phyloP scores from a whole-genome alignment of 2,888 invertebrate genomes.

The Kuschelorhynchus macadamiae region DNA sequence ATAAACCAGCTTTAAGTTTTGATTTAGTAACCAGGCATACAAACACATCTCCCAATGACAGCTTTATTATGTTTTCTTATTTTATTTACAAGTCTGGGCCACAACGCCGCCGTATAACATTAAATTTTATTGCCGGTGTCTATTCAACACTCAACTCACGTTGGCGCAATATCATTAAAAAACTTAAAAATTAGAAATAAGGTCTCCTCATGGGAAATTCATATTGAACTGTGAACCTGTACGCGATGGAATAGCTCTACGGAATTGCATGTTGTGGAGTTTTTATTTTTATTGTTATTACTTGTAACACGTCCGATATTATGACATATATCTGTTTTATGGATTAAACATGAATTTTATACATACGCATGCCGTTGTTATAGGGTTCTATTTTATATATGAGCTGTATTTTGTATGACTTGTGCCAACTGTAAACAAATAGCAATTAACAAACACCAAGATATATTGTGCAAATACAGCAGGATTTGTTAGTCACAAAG shows the following conservation, averaged over 20 bases:
- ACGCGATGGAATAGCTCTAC: slow-evolving; percentile 4
- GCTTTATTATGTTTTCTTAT: not conserved
- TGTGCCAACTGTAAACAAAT: too few relatives aligned
- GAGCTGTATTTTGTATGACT: too few relatives aligned
- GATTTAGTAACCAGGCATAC: too few relatives aligned
- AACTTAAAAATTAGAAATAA: slow-evolving; percentile 11
- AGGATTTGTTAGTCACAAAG: too few relatives aligned
- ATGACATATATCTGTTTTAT: not conserved
- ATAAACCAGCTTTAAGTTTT: too few relatives aligned
- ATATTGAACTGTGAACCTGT: slow-evolving; percentile 13
- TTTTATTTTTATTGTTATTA: slow-evolving; percentile 9
- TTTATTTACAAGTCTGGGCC: not conserved
- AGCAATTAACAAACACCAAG: too few relatives aligned
- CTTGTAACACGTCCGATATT: not conserved
- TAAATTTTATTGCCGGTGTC: slow-evolving; percentile 16
- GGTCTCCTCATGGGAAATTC: slow-evolving; percentile 16
- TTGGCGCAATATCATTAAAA: slow-evolving; percentile 1
- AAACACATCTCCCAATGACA: too few relatives aligned
- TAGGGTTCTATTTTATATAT: too few relatives aligned
- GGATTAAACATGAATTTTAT: too few relatives aligned
- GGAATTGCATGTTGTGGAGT: not conserved
- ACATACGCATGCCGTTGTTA: too few relatives aligned
- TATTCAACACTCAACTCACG: slow-evolving; percentile 10
- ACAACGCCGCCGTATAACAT: not conserved
- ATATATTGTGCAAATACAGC: too few relatives aligned